phyloP scores from a whole-genome alignment of 2,888 invertebrate species.

The Caenorhabditis virilis region DNA sequence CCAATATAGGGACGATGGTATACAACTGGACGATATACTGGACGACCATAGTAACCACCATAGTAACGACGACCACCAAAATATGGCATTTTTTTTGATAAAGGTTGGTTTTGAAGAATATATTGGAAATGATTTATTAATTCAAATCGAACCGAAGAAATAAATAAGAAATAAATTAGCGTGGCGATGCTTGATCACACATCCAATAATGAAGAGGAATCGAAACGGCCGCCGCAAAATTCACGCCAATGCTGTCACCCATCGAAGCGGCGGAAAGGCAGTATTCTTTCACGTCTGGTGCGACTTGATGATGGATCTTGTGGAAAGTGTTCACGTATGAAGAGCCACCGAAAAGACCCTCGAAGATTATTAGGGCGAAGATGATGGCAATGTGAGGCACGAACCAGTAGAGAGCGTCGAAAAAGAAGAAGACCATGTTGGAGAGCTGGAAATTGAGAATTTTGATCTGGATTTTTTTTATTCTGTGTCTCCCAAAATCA shows the following conservation, averaged over 20 bases:
- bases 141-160: not conserved
- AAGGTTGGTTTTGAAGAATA: too few relatives aligned
- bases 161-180: constrained; percentile 5
- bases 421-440: constrained; percentile 76
- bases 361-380: constrained; percentile 77
- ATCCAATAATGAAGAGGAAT: constrained; percentile 43
- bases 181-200: constrained; percentile 25
- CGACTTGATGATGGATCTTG: constrained; percentile 76
- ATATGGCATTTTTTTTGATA: too few relatives aligned
- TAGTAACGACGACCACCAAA: too few relatives aligned
- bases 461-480: too few relatives aligned
- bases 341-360: constrained; percentile 79
- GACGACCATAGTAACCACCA: too few relatives aligned
- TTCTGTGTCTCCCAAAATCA: not conserved
- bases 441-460: too few relatives aligned
- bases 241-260: constrained; percentile 42
- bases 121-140: too few relatives aligned
- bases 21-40: too few relatives aligned
- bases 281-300: constrained; percentile 72
- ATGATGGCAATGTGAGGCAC: constrained; percentile 78
- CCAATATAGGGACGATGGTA: too few relatives aligned
- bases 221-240: constrained; percentile 36
- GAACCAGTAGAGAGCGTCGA: constrained; percentile 76
- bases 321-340: constrained; percentile 84
- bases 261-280: constrained; percentile 79